Evolutionary conservation across 53 echinoderm and acorn worm genomes (phyloP), one percentile per base, ranked within the genome.

Genomic region (Glandiceps talaboti): DNA sequence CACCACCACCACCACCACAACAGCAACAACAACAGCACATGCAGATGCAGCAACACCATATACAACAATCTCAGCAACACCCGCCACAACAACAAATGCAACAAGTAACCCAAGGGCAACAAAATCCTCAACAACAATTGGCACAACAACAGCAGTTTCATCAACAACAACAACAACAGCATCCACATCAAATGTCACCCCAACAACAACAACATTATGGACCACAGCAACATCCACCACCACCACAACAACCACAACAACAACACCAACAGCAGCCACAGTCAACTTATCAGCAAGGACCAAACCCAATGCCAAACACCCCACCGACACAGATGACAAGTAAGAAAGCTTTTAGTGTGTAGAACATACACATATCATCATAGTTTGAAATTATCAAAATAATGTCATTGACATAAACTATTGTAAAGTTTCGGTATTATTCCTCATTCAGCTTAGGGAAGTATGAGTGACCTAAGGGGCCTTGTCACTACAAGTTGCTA

Each of bases 11-110:
- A 14, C 73, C 29, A 31, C 78, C 64, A 29, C 81, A 81, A 26
- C 81, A 33, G 28, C 64, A 73, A 73, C 81, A 84, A 28, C 84
- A 84, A 73, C 64, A 45, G 64, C 64, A 45, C 6, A 12, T 20
- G 64, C 64, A 45, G 20, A 45, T 45, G 64, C 64, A 45, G 64
- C 64, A 45, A 20, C 64, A 45, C 64, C 64, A 45, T 45, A 45
- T 45, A 12, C 64, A 45, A 20, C 64, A 45, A 45, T 45, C 64
- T 20, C 64, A 45, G 64, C 64, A 45, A 45, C 64, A 6, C 6
- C 64, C 6, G 64, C 64, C 64, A 6, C 64, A 45, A 45, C 64
- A 45, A 20, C 64, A 45, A 45, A n/a, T n/a, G n/a, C n/a, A n/a
- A n/a, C n/a, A n/a, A n/a, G n/a, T n/a, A n/a, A n/a, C n/a, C n/a